phyloP scores from a whole-genome alignment of 2,888 invertebrate genomes.

The Pammene fasciana region DNA sequence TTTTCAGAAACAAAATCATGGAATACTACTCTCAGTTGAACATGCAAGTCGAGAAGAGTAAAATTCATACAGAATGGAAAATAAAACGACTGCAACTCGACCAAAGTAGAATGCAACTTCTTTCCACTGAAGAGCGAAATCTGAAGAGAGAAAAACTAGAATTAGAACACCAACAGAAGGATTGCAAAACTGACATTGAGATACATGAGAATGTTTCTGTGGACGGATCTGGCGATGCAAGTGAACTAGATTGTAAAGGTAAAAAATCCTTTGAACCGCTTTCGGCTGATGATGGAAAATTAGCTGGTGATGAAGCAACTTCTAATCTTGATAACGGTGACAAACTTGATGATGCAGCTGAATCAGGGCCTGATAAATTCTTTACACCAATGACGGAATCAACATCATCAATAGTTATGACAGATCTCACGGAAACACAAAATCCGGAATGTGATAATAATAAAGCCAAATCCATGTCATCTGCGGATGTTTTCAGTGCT shows the following conservation, averaged over 20 bases:
- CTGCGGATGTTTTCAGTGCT: constrained; percentile 64
- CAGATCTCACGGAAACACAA: constrained; percentile 42
- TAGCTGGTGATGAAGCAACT: background rate
- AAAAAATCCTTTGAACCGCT: background rate
- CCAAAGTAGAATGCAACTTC: constrained; percentile 71
- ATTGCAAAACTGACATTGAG: constrained; percentile 38
- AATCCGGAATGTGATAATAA: constrained; percentile 49
- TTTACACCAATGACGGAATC: constrained; percentile 47
- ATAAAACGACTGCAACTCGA: constrained; percentile 76
- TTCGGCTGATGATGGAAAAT: background rate
- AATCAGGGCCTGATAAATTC: constrained; percentile 2
- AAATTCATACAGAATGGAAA: constrained; percentile 83
- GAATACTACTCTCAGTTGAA: constrained; percentile 86
- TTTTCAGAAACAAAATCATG: constrained; percentile 81
- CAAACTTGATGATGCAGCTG: constrained; percentile 45
- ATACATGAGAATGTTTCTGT: constrained; percentile 59
- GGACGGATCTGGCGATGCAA: constrained; percentile 59
- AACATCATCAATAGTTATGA: constrained; percentile 45
- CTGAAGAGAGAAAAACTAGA: constrained; percentile 81
- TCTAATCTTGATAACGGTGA: constrained; percentile 38
- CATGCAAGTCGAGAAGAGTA: constrained; percentile 83
- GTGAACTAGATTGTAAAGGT: constrained; percentile 47
- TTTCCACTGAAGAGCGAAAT: constrained; percentile 81
- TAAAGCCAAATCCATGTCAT: constrained; percentile 54
- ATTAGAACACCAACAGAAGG: constrained; percentile 63